Conservation (phyloP, 2,888 invertebrate species). For the Cerastis leucographa region DNA sequence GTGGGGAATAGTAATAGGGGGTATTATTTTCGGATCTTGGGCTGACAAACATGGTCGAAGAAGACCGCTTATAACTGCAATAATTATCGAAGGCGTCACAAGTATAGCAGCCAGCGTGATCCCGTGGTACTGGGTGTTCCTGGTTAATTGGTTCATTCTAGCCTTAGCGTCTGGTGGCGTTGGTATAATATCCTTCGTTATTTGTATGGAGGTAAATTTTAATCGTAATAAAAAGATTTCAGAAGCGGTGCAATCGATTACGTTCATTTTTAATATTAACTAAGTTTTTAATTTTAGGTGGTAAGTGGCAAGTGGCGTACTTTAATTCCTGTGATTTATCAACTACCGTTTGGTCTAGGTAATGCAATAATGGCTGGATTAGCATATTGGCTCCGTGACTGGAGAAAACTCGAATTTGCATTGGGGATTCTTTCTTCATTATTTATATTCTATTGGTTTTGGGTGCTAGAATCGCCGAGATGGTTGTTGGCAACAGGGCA, state of each 20-base stretch:
- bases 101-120: slow-evolving; percentile 89
- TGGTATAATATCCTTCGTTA: slow-evolving; percentile 92
- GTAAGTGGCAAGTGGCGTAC: slow-evolving; percentile 92
- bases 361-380: slow-evolving; percentile 90
- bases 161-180: slow-evolving; percentile 92
- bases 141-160: slow-evolving; percentile 89
- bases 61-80: slow-evolving; percentile 89
- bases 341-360: slow-evolving; percentile 92
- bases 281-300: slow-evolving; percentile 74
- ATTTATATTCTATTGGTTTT: slow-evolving; percentile 86
- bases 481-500: slow-evolving; percentile 91
- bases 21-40: slow-evolving; percentile 90
- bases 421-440: slow-evolving; percentile 89
- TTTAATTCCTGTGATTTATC: slow-evolving; percentile 91
- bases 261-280: neutral
- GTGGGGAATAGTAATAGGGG: slow-evolving; percentile 92
- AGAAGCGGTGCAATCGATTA: too few species aligned
- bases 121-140: slow-evolving; percentile 89
- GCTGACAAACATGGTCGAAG: slow-evolving; percentile 92
- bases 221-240: neutral
- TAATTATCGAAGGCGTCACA: slow-evolving; percentile 88
- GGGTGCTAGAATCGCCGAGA: slow-evolving; percentile 91
- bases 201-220: slow-evolving; percentile 90
- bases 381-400: slow-evolving; percentile 91
- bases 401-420: slow-evolving; percentile 91